These are phyloP conservation scores for Laupala kohalensis DNA, from an alignment of 1,140 invertebrate genomes.

Conservation along the genomic window DNA sequence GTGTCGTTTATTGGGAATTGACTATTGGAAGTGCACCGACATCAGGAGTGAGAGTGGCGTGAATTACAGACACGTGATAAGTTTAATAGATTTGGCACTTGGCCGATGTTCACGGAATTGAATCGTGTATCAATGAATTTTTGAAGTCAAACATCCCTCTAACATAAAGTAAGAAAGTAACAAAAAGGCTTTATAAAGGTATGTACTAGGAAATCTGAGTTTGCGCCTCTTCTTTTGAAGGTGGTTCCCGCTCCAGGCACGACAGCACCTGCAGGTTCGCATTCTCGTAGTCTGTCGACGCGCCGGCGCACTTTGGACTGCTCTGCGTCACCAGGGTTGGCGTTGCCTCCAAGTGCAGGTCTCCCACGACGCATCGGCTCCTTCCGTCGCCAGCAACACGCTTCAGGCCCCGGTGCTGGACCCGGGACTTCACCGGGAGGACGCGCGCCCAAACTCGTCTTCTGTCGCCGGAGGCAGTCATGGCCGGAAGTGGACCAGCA, in stretches of 20 bases:
- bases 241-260: constrained; percentile 47
- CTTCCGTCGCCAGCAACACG: constrained; percentile 30
- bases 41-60: no score
- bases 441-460: constrained; percentile 32
- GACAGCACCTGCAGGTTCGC: constrained; percentile 33
- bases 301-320: constrained; percentile 28
- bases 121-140: no score
- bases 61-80: no score
- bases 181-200: no score
- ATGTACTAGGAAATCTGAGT: no score
- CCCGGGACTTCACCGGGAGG: not conserved
- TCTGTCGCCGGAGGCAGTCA: constrained; percentile 57
- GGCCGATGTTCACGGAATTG: no score
- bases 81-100: no score
- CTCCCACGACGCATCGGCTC: constrained; percentile 21
- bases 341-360: constrained; percentile 36
- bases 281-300: constrained; percentile 28
- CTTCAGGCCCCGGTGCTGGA: constrained; percentile 40
- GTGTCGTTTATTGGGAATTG: no score
- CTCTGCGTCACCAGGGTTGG: constrained; percentile 18
- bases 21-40: no score
- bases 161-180: no score
- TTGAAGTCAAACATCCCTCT: no score
- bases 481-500: constrained; percentile 72
- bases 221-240: no score